Conservation (phyloP, 1,140 invertebrate species). For the Camponotus vicinus region DNA sequence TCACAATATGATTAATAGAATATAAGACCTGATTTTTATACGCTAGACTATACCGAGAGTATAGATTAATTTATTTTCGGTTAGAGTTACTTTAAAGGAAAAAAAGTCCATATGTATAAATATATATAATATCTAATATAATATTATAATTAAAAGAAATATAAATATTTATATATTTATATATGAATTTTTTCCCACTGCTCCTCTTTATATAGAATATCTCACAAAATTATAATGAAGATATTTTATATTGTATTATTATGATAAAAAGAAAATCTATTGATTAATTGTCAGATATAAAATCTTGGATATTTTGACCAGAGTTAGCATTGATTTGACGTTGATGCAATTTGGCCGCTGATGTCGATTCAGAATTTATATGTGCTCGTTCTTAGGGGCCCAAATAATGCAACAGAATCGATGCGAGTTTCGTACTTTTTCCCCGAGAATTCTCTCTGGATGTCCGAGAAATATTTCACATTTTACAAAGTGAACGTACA, state of each 20-base stretch:
- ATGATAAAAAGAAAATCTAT: background rate
- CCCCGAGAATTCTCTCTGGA: background rate
- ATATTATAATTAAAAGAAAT: no score
- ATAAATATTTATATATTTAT: no score
- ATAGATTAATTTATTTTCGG: background rate
- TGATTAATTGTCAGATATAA: conserved; percentile 1
- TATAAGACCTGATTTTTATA: background rate
- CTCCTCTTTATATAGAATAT: background rate
- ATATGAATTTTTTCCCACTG: no score
- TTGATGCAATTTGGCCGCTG: background rate
- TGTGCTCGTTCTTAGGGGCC: conserved; percentile 11
- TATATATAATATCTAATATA: no score
- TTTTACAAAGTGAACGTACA: conserved; percentile 60
- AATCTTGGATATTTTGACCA: background rate
- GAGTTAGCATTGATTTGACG: background rate
- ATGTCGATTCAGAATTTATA: conserved; percentile 13
- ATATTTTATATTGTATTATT: background rate
- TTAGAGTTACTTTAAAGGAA: no score
- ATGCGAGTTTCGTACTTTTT: conserved; percentile 28
- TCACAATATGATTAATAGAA: background rate
- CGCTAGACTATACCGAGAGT: no score
- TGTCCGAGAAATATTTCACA: conserved; percentile 36
- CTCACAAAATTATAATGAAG: background rate
- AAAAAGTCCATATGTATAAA: no score
- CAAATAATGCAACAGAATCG: conserved; percentile 25